Conservation (phyloP, 2,113 vertebrate genomes). For the Brachirus orientalis region DNA sequence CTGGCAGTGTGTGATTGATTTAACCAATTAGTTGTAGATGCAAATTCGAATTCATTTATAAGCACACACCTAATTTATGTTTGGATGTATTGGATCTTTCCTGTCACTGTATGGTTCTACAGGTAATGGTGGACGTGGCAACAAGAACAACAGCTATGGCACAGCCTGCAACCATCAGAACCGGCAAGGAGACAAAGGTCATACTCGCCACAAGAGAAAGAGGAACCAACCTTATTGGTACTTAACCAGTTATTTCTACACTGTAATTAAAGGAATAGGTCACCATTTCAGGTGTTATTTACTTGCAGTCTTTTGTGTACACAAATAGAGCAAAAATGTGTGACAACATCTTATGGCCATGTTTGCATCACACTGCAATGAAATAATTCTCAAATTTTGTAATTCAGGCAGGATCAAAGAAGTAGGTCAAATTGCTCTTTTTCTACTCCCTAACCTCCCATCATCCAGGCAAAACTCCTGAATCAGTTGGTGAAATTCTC, state of each 20-base stretch:
- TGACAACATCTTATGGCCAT: no score
- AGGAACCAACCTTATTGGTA: conserved; percentile 91
- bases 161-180: conserved; percentile 70
- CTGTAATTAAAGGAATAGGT: background rate
- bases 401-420: no score
- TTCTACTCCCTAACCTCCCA: no score
- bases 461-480: no score
- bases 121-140: conserved; percentile 82
- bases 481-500: no score
- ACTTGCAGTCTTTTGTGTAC: background rate
- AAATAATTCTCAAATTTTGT: no score
- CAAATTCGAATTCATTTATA: conserved; percentile 13
- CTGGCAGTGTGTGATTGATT: conserved; percentile 34
- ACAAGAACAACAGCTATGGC: conserved; percentile 75
- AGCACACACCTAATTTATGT: background rate
- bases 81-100: background rate
- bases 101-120: conserved; percentile 9
- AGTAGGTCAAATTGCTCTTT: no score
- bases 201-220: conserved; percentile 82
- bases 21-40: conserved; percentile 21
- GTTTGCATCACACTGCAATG: no score
- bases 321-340: no score
- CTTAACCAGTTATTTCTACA: background rate
- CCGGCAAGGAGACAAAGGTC: conserved; percentile 80
- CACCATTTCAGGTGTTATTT: background rate